phyloP scores from a whole-genome alignment of 2,797 vertebrate genomes.

The Melanotaenia boesemani region DNA sequence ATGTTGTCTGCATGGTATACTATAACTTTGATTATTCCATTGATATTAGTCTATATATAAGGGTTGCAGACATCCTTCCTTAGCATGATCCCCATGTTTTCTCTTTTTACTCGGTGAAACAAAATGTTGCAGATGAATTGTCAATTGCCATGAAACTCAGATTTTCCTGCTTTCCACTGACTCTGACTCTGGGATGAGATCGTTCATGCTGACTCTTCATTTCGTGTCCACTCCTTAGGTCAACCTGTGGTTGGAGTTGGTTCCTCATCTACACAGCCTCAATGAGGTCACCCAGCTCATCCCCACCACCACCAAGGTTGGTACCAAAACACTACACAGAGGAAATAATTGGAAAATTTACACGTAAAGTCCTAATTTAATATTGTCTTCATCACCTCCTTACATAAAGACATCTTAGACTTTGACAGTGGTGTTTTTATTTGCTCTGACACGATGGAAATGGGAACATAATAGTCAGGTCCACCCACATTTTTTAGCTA shows the following conservation, averaged over 20 bases:
- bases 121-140: neutral
- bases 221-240: slow-evolving; percentile 59
- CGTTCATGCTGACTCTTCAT: neutral
- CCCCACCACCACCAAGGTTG: slow-evolving; percentile 96
- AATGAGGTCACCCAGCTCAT: slow-evolving; percentile 98
- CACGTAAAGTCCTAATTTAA: neutral
- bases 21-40: too few relatives aligned
- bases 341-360: neutral
- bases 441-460: too few relatives aligned
- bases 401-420: neutral
- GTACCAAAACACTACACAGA: slow-evolving; percentile 25
- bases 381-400: neutral
- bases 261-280: slow-evolving; percentile 98
- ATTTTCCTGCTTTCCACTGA: too few relatives aligned
- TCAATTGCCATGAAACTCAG: neutral
- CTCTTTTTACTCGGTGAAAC: neutral
- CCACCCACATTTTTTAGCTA: too few relatives aligned
- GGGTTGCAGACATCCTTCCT: neutral
- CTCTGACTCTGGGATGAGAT: neutral
- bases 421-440: too few relatives aligned
- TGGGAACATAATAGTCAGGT: too few relatives aligned
- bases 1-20: too few relatives aligned
- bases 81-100: neutral
- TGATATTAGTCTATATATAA: too few relatives aligned
- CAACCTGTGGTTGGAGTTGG: slow-evolving; percentile 98